Percentiles rank a stretch among this genome's conserved stretches.
These are phyloP conservation scores for Hydrotaea diabolus DNA, from an alignment of 2,888 invertebrate species.

Conservation along the genomic window DNA sequence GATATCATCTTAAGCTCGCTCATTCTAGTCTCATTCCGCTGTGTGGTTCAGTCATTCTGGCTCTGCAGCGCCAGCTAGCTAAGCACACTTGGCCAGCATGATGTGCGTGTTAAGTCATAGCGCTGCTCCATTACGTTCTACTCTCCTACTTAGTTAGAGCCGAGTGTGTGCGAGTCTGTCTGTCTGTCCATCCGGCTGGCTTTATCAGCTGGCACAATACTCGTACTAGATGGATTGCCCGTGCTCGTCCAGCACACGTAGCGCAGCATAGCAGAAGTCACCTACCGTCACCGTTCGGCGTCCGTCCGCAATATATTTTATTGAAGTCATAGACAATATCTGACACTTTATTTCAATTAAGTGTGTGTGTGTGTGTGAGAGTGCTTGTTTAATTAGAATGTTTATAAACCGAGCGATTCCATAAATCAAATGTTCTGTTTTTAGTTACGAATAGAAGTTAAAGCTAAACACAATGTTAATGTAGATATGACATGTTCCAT, in stretches of 20 bases:
- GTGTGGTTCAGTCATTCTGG: slow-evolving; percentile 18
- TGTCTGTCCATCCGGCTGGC: neutral
- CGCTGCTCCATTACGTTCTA: slow-evolving; percentile 27
- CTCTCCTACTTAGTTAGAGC: slow-evolving; percentile 26
- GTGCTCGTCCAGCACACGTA: neutral
- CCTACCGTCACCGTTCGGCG: too few species aligned
- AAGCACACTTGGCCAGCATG: slow-evolving; percentile 26
- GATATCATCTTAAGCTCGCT: slow-evolving; percentile 73
- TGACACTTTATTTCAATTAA: slow-evolving; percentile 26
- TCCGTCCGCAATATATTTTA: neutral
- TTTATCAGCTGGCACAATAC: neutral
- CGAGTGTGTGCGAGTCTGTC: neutral
- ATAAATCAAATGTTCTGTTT: slow-evolving; percentile 20
- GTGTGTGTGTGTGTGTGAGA: too few species aligned
- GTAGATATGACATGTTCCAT: neutral
- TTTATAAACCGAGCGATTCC: neutral
- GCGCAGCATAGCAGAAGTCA: neutral
- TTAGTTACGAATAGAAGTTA: neutral
- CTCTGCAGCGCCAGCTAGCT: neutral
- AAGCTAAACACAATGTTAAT: too few species aligned
- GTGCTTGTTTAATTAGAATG: slow-evolving; percentile 46
- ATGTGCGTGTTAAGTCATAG: slow-evolving; percentile 53
- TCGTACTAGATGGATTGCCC: neutral
- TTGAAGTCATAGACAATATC: slow-evolving; percentile 8
- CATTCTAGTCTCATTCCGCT: slow-evolving; percentile 12